Conservation (phyloP, 2,113 vertebrate species). For the Probosciger aterrimus region DNA sequence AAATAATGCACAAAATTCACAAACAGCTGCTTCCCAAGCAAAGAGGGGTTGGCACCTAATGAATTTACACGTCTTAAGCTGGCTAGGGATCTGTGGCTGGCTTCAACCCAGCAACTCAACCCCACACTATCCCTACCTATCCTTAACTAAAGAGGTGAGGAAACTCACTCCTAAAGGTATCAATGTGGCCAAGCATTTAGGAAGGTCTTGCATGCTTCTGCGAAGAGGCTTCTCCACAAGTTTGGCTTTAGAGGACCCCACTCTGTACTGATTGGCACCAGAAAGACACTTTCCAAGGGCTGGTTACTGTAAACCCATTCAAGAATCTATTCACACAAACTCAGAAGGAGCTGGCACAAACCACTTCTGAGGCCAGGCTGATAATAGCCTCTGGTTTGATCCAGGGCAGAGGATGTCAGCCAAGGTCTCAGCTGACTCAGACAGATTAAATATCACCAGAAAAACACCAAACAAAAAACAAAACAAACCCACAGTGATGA, state of each 20-base stretch:
- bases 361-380: not conserved
- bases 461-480: not conserved
- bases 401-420: not conserved
- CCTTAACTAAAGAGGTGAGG: not conserved
- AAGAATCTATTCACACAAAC: not conserved
- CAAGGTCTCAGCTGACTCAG: not conserved
- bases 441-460: not conserved
- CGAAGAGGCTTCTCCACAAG: not conserved
- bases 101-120: not conserved
- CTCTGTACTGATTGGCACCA: not conserved
- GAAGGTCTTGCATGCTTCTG: not conserved
- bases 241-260: not conserved
- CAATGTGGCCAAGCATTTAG: rapidly evolving
- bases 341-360: conserved; percentile 6
- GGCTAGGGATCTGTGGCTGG: not conserved
- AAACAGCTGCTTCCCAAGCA: not conserved
- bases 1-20: not conserved
- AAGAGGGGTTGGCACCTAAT: not conserved
- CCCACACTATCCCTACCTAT: not conserved
- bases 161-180: not conserved
- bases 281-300: not conserved
- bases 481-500: not conserved
- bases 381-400: conserved; percentile 1
- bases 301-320: not conserved
- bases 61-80: not conserved